Percentiles rank a stretch among this genome's conserved stretches.
These are phyloP conservation scores for Drosophila suzukii DNA, from an alignment of 1,140 invertebrate species.

Conservation along the genomic window DNA sequence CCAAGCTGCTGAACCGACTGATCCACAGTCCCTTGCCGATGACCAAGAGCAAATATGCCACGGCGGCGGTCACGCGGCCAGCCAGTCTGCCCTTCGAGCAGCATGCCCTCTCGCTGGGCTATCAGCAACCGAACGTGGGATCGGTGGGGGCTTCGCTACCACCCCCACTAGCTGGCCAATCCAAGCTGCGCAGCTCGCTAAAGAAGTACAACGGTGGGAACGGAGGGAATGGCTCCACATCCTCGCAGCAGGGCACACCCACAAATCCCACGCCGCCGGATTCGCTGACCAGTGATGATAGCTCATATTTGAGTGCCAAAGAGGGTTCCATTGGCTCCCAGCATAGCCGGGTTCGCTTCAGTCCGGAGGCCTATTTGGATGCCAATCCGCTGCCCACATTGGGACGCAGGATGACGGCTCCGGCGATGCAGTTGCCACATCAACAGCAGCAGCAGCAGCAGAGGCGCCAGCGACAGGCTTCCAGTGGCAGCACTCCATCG, in stretches of 20 bases:
- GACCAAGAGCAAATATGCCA: conserved; percentile 58
- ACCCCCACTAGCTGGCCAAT: conserved; percentile 17
- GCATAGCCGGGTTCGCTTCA: conserved; percentile 91
- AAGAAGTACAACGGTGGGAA: conserved; percentile 57
- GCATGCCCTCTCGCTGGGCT: conserved; percentile 43
- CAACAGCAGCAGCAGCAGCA: conserved; percentile 38
- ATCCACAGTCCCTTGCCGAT: conserved; percentile 70
- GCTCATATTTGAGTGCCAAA: conserved; percentile 92
- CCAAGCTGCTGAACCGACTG: conserved; percentile 70
- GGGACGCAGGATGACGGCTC: conserved; percentile 59
- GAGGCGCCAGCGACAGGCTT: conserved; percentile 62
- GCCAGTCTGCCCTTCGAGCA: conserved; percentile 87
- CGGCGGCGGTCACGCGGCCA: conserved; percentile 86
- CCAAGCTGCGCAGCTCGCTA: conserved; percentile 71
- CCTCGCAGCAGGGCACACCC: conserved; percentile 87
- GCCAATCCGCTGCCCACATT: conserved; percentile 57
- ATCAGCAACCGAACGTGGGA: conserved; percentile 24
- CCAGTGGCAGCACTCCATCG: conserved; percentile 67
- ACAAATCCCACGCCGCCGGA: conserved; percentile 94
- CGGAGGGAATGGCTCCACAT: conserved; percentile 55
- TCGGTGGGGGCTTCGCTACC: conserved; percentile 44
- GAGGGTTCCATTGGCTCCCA: conserved; percentile 88
- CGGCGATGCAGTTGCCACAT: conserved; percentile 25
- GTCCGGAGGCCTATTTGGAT: conserved; percentile 88
- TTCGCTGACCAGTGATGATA: conserved; percentile 92